Percentiles rank a stretch among this genome's conserved stretches.
phyloP scores from a whole-genome alignment of 2,113 vertebrate species.

The Bubo bubo region DNA sequence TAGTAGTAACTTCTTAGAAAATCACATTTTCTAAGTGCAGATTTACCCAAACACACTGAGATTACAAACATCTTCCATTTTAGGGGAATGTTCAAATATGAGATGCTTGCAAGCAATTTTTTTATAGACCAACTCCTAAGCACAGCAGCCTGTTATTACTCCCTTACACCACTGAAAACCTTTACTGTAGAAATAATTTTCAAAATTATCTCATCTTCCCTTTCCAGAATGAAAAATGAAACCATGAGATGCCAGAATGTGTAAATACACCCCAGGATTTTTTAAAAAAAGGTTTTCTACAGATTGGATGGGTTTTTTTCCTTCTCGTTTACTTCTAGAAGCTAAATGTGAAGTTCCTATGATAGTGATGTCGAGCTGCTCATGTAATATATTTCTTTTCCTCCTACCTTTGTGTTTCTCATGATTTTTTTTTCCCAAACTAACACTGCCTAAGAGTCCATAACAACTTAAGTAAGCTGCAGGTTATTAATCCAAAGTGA shows the following conservation, averaged over 20 bases:
- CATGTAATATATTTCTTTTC: background rate
- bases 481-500: background rate
- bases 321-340: background rate
- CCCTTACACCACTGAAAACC: background rate
- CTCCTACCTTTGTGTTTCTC: background rate
- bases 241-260: background rate
- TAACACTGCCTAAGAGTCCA: background rate
- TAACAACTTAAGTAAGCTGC: background rate
- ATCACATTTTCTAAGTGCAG: background rate
- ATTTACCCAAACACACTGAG: background rate
- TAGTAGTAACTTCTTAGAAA: background rate
- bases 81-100: fast-evolving
- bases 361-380: background rate
- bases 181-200: background rate
- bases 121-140: background rate
- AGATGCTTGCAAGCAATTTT: background rate
- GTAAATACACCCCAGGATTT: background rate
- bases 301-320: background rate
- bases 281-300: background rate
- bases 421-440: background rate
- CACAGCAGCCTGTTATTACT: background rate
- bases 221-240: background rate
- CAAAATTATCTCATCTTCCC: background rate
- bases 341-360: background rate
- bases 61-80: background rate